Base-by-base conservation (phyloP, 2,113 vertebrate species). In the Corythornis cristatus region DNA sequence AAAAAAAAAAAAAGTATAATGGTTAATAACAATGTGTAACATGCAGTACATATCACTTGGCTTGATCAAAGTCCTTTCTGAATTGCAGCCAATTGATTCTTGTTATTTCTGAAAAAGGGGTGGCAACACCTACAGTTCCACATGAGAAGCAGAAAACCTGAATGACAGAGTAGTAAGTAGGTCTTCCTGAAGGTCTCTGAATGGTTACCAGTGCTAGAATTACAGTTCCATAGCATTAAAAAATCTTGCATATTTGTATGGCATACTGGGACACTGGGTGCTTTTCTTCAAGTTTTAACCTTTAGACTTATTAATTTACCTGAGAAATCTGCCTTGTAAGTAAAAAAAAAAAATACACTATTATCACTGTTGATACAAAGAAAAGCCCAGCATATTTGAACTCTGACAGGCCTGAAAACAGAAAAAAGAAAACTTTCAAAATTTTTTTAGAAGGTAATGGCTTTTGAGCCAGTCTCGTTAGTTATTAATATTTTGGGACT, bases 31-130 rank as follows among this genome's bases (percentile, higher is more conserved):
- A 80, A 53, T n/a, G 42, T 35, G 67, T 71, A 68, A 66, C 1
- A 18, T 46, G 26, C 12, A 70, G 21, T n/a, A 56, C 0, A 0
- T 50, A 56, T 50, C 28, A 8, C 10, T 42, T 50, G 18, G 37
- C 58, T 89, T 66, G 56, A 91, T 37, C 85, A 83, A 95, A 93
- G 90, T 72, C 80, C n/a, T 68, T 58, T 74, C 4, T 88, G 67
- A 88, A 68, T 75, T 94, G 88, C 68, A 72, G 73, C 23, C 80
- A 71, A 70, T 20, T 83, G 48, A 88, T 74, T 62, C 51, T 77
- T 83, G 21, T n/a, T 79, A 25, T 68, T 72, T 46, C 58, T 71
- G 70, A 61, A n/a, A 92, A 86, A 79, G 33, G 29, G 48, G 70
- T 5, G 6, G 43, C 28, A 93, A 25, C 28, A 82, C 29, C 37